phyloP scores from a whole-genome alignment of 2,113 vertebrate genomes.

The Antigone vipio region DNA sequence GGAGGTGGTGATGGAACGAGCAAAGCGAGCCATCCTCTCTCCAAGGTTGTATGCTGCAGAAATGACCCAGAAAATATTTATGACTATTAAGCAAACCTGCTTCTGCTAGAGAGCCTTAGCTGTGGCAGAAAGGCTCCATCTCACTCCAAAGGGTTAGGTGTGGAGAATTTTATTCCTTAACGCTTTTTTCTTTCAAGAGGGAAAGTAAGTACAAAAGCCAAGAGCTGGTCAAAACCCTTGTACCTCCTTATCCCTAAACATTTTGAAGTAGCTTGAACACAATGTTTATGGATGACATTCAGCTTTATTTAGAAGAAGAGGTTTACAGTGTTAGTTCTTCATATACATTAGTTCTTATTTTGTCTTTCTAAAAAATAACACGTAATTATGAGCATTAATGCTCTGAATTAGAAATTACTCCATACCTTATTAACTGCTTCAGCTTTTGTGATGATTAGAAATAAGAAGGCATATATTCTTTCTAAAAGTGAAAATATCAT shows the following conservation, averaged over 20 bases:
- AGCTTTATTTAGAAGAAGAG: neutral
- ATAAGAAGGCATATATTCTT: neutral
- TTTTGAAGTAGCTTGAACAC: neutral
- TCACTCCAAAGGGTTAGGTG: neutral
- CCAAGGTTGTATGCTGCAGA: neutral
- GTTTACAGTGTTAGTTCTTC: neutral
- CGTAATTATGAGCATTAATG: slow-evolving; percentile 18
- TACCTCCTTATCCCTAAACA: neutral
- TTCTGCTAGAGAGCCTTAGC: neutral
- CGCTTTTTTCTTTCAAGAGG: neutral
- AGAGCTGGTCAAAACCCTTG: neutral
- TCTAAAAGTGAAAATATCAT: neutral
- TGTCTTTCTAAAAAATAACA: slow-evolving; percentile 8
- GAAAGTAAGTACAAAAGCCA: neutral
- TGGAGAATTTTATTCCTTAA: neutral
- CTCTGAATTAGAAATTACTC: slow-evolving; percentile 50
- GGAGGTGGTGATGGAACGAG: neutral
- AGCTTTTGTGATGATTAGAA: slow-evolving; percentile 4
- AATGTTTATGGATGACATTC: neutral
- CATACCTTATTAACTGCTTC: slow-evolving; percentile 43
- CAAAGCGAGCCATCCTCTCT: neutral
- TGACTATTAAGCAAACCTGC: neutral
- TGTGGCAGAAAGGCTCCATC: neutral
- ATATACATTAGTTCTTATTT: neutral
- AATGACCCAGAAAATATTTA: neutral